Base-by-base conservation (phyloP, 1,140 invertebrate genomes). In the Dinoponera quadriceps region DNA sequence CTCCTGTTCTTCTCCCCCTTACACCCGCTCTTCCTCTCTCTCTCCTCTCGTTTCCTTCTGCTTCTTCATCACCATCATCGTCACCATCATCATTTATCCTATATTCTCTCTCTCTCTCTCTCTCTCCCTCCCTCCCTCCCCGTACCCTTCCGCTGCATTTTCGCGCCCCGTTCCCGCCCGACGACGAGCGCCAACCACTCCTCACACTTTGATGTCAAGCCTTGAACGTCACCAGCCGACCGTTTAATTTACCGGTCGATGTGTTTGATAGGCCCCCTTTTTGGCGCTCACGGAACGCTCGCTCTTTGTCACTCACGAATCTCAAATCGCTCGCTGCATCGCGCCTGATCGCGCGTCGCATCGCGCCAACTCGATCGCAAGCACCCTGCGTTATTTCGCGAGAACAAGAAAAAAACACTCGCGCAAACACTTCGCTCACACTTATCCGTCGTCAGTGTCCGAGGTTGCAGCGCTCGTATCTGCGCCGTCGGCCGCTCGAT, bases 221-320 rank as follows among this genome's bases (percentile, higher is more conserved):
- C 84, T 89, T 88, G 87, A 90, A 90, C 88, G 86, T 90, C 88
- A 87, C 87, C 86, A 75, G 83, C 77, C 68, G 86, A 87, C 85
- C 88, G 86, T 91, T 91, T 91, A 91, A 91, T 91, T 91, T 91
- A 87, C 88, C 89, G 90, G 84, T 82, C 90, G 89, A 91, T 91
- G 89, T 90, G 85, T 91, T 91, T 88, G 86, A 86, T 89, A 91
- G 88, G 22, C 54, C 20, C 60, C n/a, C 55, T 22, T 88, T 73
- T 88, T 77, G n/a, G 71, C 80, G 63, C 81, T 73, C 62, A 54
- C 71, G 51, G 71, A 65, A 87, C 44, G 66, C 66, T 75, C 74
- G 75, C 73, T 86, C 77, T 85, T 82, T 65, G 55, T 54, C 83
- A 25, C 14, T 7, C 29, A 7, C 38, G 38, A 3, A 9, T 7